Evolutionary conservation across 2,888 invertebrate species (phyloP).

Genomic region (Asteroscopus sphinx): DNA sequence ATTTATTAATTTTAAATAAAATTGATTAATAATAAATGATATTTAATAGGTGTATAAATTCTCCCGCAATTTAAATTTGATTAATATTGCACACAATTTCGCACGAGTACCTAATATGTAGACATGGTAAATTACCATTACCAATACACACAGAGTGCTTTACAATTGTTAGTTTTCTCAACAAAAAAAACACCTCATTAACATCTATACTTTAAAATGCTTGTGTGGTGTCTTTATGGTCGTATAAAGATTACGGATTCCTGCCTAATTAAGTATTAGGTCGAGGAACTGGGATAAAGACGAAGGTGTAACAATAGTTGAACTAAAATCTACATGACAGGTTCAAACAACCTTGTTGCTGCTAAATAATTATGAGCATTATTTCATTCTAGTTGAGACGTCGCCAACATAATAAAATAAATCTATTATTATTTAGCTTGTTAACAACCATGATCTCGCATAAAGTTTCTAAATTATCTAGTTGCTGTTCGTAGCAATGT

Average conservation of each 20-base stretch:
- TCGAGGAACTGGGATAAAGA: neutral
- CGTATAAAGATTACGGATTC: neutral
- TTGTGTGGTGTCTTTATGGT: neutral
- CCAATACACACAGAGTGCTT: no score
- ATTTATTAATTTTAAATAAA: no score
- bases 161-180: no score
- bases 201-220: no score
- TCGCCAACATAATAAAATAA: slow-evolving; percentile 41
- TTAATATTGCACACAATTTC: no score
- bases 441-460: slow-evolving; percentile 45
- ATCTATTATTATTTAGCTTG: slow-evolving; percentile 46
- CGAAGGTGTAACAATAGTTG: slow-evolving; percentile 10
- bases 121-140: no score
- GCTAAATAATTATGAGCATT: slow-evolving; percentile 36
- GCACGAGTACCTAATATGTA: no score
- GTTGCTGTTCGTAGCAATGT: neutral
- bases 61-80: no score
- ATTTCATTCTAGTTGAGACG: slow-evolving; percentile 39
- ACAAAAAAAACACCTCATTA: no score
- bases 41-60: no score
- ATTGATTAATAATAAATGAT: no score
- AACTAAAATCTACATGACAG: slow-evolving; percentile 26
- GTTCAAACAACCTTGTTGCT: slow-evolving; percentile 24
- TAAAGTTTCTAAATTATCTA: slow-evolving; percentile 39
- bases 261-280: neutral